Conservation (phyloP, 2,113 vertebrate genomes). For the Elgaria multicarinata region DNA sequence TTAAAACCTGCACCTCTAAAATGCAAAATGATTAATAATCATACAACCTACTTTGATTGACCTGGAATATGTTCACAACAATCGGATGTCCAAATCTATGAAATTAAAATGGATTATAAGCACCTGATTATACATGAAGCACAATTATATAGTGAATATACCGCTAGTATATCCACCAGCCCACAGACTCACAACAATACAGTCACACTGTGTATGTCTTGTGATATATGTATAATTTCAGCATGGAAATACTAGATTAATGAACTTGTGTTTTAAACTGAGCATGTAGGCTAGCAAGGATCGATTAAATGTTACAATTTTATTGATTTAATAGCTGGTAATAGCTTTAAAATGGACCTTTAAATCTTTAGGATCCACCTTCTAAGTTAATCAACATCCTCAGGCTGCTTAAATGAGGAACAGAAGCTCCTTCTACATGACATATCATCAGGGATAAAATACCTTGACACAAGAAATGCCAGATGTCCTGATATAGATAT, state of each 20-base stretch:
- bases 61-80: background rate
- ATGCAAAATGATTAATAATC: background rate
- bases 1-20: background rate
- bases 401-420: background rate
- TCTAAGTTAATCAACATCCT: background rate
- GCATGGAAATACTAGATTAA: background rate
- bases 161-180: background rate
- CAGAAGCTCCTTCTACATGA: background rate
- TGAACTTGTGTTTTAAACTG: background rate
- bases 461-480: background rate
- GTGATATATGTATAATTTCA: background rate
- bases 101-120: background rate
- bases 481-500: too few relatives aligned
- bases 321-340: background rate
- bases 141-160: background rate
- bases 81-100: too few relatives aligned
- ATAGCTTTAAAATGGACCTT: background rate
- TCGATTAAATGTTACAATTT: background rate
- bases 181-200: background rate
- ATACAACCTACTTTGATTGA: background rate
- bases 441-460: background rate
- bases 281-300: background rate
- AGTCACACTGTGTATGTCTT: background rate
- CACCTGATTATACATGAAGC: background rate
- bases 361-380: background rate